A percentile compares a stretch with the other conserved stretches of the same genome.
Conservation (phyloP, 2,888 invertebrate genomes). For the Acanthacorydalis orientalis region DNA sequence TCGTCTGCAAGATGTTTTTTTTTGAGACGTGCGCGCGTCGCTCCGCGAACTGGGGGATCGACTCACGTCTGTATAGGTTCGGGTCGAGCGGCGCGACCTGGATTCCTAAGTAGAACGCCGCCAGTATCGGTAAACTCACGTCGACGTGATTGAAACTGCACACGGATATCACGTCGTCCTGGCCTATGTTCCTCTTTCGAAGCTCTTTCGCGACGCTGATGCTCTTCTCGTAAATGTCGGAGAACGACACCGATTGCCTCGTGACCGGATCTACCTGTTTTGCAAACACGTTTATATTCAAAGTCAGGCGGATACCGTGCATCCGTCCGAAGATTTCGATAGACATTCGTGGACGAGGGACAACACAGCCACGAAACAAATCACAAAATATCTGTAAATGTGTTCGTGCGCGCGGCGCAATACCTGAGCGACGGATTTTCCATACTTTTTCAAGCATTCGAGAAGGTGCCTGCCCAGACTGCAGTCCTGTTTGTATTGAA, state of each 20-base stretch:
- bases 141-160: constrained; percentile 3
- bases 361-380: too few relatives aligned
- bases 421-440: constrained; percentile 4
- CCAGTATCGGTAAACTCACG: constrained; percentile 2
- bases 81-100: constrained; percentile 1
- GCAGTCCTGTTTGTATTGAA: not conserved
- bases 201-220: constrained; percentile 1
- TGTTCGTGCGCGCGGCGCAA: too few relatives aligned
- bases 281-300: too few relatives aligned
- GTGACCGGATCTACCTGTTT: constrained; percentile 1
- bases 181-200: constrained; percentile 1
- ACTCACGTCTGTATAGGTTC: constrained; percentile 2
- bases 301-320: too few relatives aligned
- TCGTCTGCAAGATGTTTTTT: constrained; percentile 1
- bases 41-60: not conserved
- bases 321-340: too few relatives aligned
- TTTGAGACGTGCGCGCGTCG: too few relatives aligned
- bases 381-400: too few relatives aligned
- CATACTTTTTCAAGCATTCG: not conserved
- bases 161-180: constrained; percentile 1
- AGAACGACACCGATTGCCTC: constrained; percentile 1
- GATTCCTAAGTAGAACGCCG: constrained; percentile 1
- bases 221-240: constrained; percentile 1
- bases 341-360: too few relatives aligned
- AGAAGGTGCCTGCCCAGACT: constrained; percentile 2